Evolutionary conservation across 2,797 vertebrate genomes (phyloP).

Genomic region (Cercopithecus hamlyni): DNA sequence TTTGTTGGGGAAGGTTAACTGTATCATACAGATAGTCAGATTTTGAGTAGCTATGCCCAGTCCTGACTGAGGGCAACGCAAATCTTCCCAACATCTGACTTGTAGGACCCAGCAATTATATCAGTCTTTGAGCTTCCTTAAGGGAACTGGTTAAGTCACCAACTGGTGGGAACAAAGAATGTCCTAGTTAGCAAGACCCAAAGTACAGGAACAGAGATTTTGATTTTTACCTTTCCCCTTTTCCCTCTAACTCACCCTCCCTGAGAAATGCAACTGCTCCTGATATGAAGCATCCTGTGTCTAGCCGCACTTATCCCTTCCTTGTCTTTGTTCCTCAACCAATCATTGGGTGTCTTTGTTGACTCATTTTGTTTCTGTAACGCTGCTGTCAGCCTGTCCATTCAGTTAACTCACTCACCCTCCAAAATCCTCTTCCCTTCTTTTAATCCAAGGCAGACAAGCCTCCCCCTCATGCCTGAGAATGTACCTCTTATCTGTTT

Average conservation of each 20-base stretch:
- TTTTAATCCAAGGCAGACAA: constrained; percentile 10
- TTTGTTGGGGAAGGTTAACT: background rate
- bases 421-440: constrained; percentile 12
- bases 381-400: background rate
- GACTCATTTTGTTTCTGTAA: background rate
- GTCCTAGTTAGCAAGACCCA: background rate
- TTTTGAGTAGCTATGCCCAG: background rate
- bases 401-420: background rate
- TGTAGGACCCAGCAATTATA: background rate
- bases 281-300: background rate
- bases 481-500: constrained; percentile 40
- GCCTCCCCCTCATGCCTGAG: background rate
- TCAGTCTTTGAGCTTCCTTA: background rate
- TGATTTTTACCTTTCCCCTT: background rate
- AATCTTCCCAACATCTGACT: background rate
- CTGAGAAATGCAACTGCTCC: background rate
- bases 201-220: background rate
- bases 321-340: background rate
- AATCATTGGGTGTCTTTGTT: background rate
- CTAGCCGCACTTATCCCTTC: background rate
- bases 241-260: background rate
- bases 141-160: background rate
- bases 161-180: background rate
- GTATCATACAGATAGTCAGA: background rate
- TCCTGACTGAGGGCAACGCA: background rate